Base-by-base conservation (phyloP, 2,797 vertebrate species). In the Australoheros facetus region DNA sequence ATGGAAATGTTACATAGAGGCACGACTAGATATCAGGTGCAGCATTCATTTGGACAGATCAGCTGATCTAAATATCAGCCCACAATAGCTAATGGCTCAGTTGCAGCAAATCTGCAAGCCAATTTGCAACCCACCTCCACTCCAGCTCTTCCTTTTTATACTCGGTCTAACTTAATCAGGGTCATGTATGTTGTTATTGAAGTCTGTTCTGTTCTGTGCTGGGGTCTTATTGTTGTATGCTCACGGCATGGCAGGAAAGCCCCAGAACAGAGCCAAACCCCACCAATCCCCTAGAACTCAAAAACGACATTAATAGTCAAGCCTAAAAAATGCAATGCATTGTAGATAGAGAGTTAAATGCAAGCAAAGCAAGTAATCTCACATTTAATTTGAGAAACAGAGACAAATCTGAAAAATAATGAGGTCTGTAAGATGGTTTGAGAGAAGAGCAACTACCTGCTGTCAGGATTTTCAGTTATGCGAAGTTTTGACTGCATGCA, bases 381-480 rank as follows among this genome's bases (percentile, higher is more conserved):
- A 48, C 75, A 76, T 51, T 69, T 7, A 48, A 12, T 48, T 66
- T 28, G 23, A 66, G 26, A 66, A 56, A 51, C 39, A 12, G 32
- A 75, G 71, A 45, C 75, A 64, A 66, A 64, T 81, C 12, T 51
- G 28, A 58, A 77, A 82, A 85, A 79, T 55, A 80, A 88, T 66
- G 56, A 81, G 78, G 71, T 83, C 86, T 84, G 71, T 56, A 2
- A 28, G 28, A 4, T 17, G 79, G 71, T 75, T 78, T 71, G 78
- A 55, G 58, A 79, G 83, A 85, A n/a, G 71, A 85, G 80, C 37
- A 21, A 28, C 56, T 26, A n/a, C 59, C 60, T 56, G 71, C 56
- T 84, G 81, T 85, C 74, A 83, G 78, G 77, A 75, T 83, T 80
- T 81, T 87, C 78, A 79, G 87, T 89, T 60, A 76, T 78, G 79